Conservation (phyloP, 1,140 invertebrate species). For the Rhagoletis pomonella region DNA sequence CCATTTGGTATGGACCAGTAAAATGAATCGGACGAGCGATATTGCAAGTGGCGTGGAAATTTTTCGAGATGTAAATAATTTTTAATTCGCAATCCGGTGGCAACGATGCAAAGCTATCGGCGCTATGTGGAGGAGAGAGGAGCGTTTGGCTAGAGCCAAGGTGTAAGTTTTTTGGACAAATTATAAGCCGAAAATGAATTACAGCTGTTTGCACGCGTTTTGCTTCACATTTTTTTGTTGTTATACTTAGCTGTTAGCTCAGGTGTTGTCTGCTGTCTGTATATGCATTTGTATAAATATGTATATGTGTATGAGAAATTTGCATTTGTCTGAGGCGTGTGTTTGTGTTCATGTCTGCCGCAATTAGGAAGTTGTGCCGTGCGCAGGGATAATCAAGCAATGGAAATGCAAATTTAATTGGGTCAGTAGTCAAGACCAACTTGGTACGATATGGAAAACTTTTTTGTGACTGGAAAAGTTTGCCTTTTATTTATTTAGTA, state of each 20-base stretch:
- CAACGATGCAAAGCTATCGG: background rate
- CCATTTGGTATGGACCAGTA: background rate
- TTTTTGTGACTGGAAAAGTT: slow-evolving; percentile 14
- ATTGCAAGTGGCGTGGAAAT: slow-evolving; percentile 16
- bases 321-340: background rate
- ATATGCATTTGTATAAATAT: background rate
- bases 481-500: too few species aligned
- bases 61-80: slow-evolving; percentile 44
- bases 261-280: slow-evolving; percentile 36
- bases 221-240: background rate
- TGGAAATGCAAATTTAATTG: slow-evolving; percentile 43
- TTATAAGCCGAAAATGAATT: slow-evolving; percentile 44
- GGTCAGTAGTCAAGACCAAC: slow-evolving; percentile 34
- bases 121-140: background rate
- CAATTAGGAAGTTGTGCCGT: slow-evolving; percentile 36
- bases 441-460: slow-evolving; percentile 9
- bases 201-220: background rate
- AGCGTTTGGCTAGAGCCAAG: background rate
- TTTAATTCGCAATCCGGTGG: slow-evolving; percentile 20
- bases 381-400: background rate
- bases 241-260: slow-evolving; percentile 28
- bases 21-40: background rate
- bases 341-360: background rate
- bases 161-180: slow-evolving; percentile 44
- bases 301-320: background rate